These are phyloP conservation scores for Zoanthus solanderi DNA, from an alignment of 92 coral and sea anemone species.

Conservation along the genomic window DNA sequence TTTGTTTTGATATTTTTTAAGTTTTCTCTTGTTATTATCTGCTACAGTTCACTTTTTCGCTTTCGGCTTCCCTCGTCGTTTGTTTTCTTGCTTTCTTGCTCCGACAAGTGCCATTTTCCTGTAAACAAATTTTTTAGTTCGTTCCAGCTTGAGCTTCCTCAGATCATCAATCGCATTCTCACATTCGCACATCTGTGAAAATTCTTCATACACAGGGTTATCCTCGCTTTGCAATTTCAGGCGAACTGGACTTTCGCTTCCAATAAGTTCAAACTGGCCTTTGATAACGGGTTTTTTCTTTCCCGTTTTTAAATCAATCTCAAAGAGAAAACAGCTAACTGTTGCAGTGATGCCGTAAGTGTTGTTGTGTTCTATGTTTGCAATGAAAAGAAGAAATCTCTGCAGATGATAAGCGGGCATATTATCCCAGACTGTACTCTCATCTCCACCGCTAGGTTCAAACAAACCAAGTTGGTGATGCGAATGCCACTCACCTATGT, in stretches of 20 bases:
- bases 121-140: background rate
- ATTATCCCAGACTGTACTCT: conserved; percentile 41
- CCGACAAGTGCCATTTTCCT: background rate
- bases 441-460: conserved; percentile 48
- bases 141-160: background rate
- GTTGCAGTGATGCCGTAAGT: conserved; percentile 22
- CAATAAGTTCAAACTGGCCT: conserved; percentile 48
- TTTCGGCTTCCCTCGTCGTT: too few species aligned
- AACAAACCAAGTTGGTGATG: conserved; percentile 39
- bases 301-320: conserved; percentile 42
- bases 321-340: conserved; percentile 72
- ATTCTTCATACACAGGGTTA: background rate
- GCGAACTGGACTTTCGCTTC: conserved; percentile 40
- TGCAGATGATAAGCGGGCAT: conserved; percentile 25
- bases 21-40: too few species aligned
- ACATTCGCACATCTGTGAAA: conserved; percentile 13
- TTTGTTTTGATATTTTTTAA: too few species aligned
- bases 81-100: too few species aligned
- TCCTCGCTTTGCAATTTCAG: background rate
- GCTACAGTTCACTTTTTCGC: too few species aligned
- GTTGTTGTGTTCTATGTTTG: conserved; percentile 11
- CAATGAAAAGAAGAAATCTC: conserved; percentile 46
- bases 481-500: conserved; percentile 62
- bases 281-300: conserved; percentile 41
- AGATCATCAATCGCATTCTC: background rate